Evolutionary conservation across 2,113 vertebrate genomes (phyloP), one percentile per base, ranked within the genome.

Genomic region (Megatriorchis doriae): DNA sequence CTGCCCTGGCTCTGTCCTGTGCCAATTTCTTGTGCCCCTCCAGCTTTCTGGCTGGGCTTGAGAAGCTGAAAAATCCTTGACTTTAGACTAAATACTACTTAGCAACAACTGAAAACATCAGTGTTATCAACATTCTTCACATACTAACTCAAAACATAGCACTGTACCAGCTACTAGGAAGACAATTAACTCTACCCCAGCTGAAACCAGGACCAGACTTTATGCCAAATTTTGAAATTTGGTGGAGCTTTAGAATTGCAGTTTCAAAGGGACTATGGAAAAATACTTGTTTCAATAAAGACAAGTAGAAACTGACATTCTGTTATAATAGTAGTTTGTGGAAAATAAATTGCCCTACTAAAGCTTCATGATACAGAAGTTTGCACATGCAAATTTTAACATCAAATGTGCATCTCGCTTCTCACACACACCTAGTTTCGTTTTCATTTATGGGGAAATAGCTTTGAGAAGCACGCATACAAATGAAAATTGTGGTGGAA

Each of bases 371-470:
- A 16, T 62, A 38, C 42, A 53, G 88, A 90, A 66, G 38, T 77
- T 86, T 83, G 42, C 27, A 36, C 47, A 27, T 73, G 82, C 62
- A 94, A 77, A 96, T 90, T 81, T 74, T n/a, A 40, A 88, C 74
- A 80, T 94, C 62, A 86, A 59, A 62, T 90, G 50, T 55, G 50
- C 58, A 47, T 83, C 58, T 88, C 15, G 32, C 55, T 93, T 80
- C 62, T 94, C 59, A 47, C 18, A 48, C 72, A 34, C 56, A 82
- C 67, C 62, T 88, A 13, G 86, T 93, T 96, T 94, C 42, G 40
- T 96, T 93, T 95, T 88, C 52, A 65, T 91, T 89, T 89, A 48
- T 70, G 79, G 18, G 48, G 45, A 92, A 91, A 87, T 48, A 81
- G 40, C 70, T 75, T 87, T 61, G 65, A 93, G 66, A 89, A 91